A percentile compares a stretch with the other conserved stretches of the same genome.
phyloP scores from a whole-genome alignment of 1,140 invertebrate genomes.

The Eubasilissa regina region DNA sequence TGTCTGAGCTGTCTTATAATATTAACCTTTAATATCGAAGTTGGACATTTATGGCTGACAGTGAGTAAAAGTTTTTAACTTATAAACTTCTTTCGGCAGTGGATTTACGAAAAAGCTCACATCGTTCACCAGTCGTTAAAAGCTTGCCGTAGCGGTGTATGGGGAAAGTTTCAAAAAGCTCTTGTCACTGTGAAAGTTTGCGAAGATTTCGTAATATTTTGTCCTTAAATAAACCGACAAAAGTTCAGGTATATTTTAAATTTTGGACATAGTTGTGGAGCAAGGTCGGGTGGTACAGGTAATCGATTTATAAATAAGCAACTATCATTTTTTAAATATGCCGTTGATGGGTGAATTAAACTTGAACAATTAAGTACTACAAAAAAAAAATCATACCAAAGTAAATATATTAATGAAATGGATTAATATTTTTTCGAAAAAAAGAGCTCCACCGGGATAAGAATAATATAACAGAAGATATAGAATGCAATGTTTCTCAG shows the following conservation, averaged over 20 bases:
- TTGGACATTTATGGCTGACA: conserved; percentile 42
- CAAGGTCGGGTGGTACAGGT: too few species aligned
- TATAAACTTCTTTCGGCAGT: conserved; percentile 29
- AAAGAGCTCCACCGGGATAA: too few species aligned
- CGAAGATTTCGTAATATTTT: conserved; percentile 39
- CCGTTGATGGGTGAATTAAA: too few species aligned
- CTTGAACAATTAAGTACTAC: too few species aligned
- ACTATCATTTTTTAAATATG: too few species aligned
- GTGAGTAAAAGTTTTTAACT: conserved; percentile 40
- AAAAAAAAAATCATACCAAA: too few species aligned
- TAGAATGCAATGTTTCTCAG: too few species aligned
- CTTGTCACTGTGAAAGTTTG: conserved; percentile 30
- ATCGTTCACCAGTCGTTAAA: conserved; percentile 42
- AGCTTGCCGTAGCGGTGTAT: conserved; percentile 35
- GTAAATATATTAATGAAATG: too few species aligned
- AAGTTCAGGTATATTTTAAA: not conserved
- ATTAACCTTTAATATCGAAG: conserved; percentile 43
- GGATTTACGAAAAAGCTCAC: conserved; percentile 42
- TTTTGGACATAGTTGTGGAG: too few species aligned
- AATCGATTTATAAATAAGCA: too few species aligned
- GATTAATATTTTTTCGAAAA: too few species aligned
- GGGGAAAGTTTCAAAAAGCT: conserved; percentile 19
- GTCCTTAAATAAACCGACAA: conserved; percentile 22
- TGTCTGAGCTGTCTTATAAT: conserved; percentile 34
- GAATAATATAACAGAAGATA: too few species aligned